Base-by-base conservation (phyloP, 2,888 invertebrate genomes). In the Yponomeuta evonymella region DNA sequence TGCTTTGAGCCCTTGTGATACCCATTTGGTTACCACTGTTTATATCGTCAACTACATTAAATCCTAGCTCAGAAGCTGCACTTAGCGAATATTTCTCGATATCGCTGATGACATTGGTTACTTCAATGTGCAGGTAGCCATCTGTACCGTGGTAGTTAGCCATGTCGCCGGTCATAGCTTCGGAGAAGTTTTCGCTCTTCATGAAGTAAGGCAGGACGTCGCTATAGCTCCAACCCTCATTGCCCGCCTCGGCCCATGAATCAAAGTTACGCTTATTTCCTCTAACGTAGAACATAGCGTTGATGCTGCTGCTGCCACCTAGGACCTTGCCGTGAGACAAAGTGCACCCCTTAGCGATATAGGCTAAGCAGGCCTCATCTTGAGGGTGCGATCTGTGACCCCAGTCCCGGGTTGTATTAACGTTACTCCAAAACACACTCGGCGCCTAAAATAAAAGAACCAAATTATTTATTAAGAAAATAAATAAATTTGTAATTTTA, bases 311-410 rank as follows among this genome's bases (percentile, higher is more conserved):
- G 5, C 89, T 88, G 1, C 94, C 94, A 68, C 94, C 94, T 73
- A 94, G 83, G 70, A 92, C 87, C 77, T 94, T 95, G 0, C 95
- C 96, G 62, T 94, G 86, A 1, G 95, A 93, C 94, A 94, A 94
- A 0, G 85, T 82, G 69, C 88, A 88, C n/a, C 83, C 74, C 70
- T 84, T 79, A 43, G 73, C 76, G 75, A 78, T 84, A 69, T 91
- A 91, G 66, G 87, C 83, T 74, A 86, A 87, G 65, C 93, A 91
- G 70, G 82, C 81, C 30, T 84, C 81, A 30, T 88, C 81, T 75
- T 88, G 83, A 2, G 90, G 90, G 75, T 93, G 86, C 0, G 93
- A 90, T 75, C 86, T 88, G 77, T 94, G 94, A 48, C 83, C 84
- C 94, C 94, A 95, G 77, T 95, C 94, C 73, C 73, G 67, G 70